Percentiles rank a stretch among this genome's conserved stretches.
These are phyloP conservation scores for Spodoptera littoralis DNA, from an alignment of 2,888 invertebrate genomes.

Conservation along the genomic window DNA sequence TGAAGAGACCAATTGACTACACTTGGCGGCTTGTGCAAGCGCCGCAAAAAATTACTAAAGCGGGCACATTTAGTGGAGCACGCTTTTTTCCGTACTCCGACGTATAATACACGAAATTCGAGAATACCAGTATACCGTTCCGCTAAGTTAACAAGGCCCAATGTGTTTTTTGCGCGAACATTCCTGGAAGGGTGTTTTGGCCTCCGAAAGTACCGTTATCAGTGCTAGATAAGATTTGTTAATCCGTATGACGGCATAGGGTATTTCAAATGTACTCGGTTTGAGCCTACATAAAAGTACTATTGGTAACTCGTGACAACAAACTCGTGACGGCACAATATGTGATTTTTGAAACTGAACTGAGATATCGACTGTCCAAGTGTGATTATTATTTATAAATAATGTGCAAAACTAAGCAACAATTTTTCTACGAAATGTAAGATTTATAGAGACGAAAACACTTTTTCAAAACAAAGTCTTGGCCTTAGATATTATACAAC, in stretches of 20 bases:
- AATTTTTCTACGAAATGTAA: too few relatives aligned
- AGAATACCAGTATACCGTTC: constrained; percentile 50
- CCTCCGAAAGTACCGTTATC: constrained; percentile 66
- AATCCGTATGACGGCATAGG: constrained; percentile 73
- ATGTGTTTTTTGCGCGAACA: constrained; percentile 31
- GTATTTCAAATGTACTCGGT: constrained; percentile 61
- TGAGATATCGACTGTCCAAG: too few relatives aligned
- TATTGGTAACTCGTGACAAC: constrained; percentile 2
- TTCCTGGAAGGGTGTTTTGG: constrained; percentile 54
- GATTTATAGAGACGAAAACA: too few relatives aligned
- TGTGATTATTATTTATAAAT: too few relatives aligned
- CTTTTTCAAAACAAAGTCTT: too few relatives aligned
- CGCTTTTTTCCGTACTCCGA: constrained; percentile 47
- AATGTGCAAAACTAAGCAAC: too few relatives aligned
- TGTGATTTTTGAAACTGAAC: too few relatives aligned
- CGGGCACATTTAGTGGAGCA: constrained; percentile 49
- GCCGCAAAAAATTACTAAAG: constrained; percentile 44
- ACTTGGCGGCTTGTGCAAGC: constrained; percentile 21
- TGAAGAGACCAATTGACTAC: constrained; percentile 35
- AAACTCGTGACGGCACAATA: too few relatives aligned
- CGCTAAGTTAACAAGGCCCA: constrained; percentile 18
- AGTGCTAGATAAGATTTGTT: constrained; percentile 73
- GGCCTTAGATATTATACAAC: constrained; percentile 21
- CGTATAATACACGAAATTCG: constrained; percentile 47
- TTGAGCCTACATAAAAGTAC: constrained; percentile 29